Percentiles rank a stretch among this genome's conserved stretches.
These are phyloP conservation scores for Megalurothrips usitatus DNA, from an alignment of 2,888 invertebrate genomes.

Conservation along the genomic window DNA sequence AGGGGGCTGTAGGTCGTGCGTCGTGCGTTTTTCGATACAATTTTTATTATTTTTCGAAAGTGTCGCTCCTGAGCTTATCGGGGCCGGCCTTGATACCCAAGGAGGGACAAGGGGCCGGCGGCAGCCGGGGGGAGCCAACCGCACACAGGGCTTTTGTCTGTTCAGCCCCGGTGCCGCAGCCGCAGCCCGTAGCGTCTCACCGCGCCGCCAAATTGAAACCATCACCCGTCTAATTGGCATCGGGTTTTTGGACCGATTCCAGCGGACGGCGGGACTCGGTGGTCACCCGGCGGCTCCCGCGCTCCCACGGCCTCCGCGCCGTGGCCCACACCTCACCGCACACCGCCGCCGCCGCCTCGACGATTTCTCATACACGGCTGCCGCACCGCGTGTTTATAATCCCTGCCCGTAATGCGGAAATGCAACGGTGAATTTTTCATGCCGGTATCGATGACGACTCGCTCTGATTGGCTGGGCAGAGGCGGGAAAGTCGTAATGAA, in stretches of 20 bases:
- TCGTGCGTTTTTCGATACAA: too few species aligned
- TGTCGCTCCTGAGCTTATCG: too few species aligned
- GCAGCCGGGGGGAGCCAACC: too few species aligned
- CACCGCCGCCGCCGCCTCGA: not conserved
- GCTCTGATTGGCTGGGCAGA: not conserved
- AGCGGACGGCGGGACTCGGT: not conserved
- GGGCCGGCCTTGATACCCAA: too few species aligned
- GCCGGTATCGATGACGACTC: not conserved
- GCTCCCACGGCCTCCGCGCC: not conserved
- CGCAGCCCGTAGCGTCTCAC: not conserved
- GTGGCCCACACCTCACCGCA: too few species aligned
- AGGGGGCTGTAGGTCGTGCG: too few species aligned
- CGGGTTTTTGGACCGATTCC: too few species aligned
- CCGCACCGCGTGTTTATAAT: too few species aligned
- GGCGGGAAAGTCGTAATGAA: too few species aligned
- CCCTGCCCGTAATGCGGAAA: not conserved
- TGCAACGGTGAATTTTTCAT: not conserved
- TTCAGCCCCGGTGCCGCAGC: not conserved
- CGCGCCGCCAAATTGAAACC: not conserved
- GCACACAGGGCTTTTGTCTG: not conserved
- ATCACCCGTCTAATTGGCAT: not conserved
- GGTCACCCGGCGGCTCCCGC: not conserved
- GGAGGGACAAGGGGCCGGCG: too few species aligned
- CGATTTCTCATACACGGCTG: not conserved
- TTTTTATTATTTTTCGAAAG: too few species aligned